A percentile compares a stretch with the other conserved stretches of the same genome.
Conservation (phyloP, 2,888 invertebrate species). For the Diplolepis rosae region DNA sequence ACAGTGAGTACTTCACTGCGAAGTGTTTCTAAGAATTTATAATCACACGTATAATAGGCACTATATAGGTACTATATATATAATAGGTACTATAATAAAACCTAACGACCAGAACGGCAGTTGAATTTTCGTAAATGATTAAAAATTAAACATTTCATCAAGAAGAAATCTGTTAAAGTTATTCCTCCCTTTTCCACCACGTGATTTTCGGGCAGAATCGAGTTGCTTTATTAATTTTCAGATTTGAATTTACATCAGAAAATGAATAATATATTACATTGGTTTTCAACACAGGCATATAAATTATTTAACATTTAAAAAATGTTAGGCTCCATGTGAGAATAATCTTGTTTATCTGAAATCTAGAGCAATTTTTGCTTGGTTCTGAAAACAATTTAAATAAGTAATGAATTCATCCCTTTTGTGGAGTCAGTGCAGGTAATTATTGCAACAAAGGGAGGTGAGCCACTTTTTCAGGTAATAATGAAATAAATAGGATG, state of each 20-base stretch:
- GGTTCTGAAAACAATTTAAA: conserved; percentile 17
- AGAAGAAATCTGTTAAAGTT: background rate
- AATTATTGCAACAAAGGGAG: conserved; percentile 35
- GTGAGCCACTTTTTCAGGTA: conserved; percentile 46
- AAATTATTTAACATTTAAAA: background rate
- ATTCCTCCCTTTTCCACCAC: background rate
- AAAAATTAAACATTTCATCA: background rate
- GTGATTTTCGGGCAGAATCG: background rate
- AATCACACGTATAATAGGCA: conserved; percentile 11
- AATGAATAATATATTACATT: background rate
- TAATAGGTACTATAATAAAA: conserved; percentile 6
- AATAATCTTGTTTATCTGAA: background rate
- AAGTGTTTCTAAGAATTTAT: conserved; percentile 19
- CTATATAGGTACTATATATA: background rate
- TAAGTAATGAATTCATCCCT: conserved; percentile 20
- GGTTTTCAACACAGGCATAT: background rate
- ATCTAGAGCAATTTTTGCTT: background rate
- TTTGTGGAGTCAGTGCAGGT: conserved; percentile 8
- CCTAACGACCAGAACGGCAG: conserved; percentile 26
- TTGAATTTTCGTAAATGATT: conserved; percentile 23
- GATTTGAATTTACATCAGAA: no score
- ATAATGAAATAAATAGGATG: no score
- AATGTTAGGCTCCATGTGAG: background rate
- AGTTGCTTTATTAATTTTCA: background rate
- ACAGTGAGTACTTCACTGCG: background rate